Evolutionary conservation across 2,113 vertebrate genomes (phyloP).

Genomic region (Condylura cristata): DNA sequence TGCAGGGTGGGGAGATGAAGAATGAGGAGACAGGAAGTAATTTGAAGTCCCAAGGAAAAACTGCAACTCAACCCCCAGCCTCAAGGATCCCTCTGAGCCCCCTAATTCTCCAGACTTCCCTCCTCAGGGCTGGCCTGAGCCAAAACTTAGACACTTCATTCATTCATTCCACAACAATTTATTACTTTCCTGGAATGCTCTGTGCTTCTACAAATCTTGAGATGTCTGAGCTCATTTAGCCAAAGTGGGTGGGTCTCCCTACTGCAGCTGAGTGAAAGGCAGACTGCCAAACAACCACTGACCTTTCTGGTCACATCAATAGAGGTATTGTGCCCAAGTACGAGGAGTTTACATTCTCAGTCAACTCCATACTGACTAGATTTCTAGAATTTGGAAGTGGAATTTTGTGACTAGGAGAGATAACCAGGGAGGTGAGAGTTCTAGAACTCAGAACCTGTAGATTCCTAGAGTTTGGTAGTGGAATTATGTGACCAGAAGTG

Average conservation of each 20-base stretch:
- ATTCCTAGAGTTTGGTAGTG: background rate
- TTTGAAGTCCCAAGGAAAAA: conserved; percentile 54
- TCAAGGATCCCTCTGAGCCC: conserved; percentile 21
- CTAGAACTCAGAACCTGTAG: background rate
- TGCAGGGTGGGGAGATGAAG: conserved; percentile 39
- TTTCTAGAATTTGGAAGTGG: background rate
- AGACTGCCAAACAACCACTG: background rate
- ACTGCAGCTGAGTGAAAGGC: background rate
- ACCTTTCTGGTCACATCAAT: background rate
- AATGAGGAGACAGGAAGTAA: conserved; percentile 59
- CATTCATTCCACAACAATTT: conserved; percentile 68
- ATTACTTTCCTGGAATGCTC: conserved; percentile 63
- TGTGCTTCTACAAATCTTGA: conserved; percentile 55
- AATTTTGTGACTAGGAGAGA: background rate
- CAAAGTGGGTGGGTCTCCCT: background rate
- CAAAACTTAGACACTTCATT: conserved; percentile 64
- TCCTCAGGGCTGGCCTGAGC: conserved; percentile 38
- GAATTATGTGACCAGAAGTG: background rate
- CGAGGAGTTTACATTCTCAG: conserved; percentile 42
- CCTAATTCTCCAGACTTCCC: conserved; percentile 65
- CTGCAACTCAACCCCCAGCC: background rate
- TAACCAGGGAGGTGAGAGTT: background rate
- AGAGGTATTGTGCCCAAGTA: conserved; percentile 3
- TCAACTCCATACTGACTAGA: background rate
- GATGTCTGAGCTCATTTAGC: conserved; percentile 52